phyloP scores from a whole-genome alignment of 2,113 vertebrate species.

The Pitta sordida region DNA sequence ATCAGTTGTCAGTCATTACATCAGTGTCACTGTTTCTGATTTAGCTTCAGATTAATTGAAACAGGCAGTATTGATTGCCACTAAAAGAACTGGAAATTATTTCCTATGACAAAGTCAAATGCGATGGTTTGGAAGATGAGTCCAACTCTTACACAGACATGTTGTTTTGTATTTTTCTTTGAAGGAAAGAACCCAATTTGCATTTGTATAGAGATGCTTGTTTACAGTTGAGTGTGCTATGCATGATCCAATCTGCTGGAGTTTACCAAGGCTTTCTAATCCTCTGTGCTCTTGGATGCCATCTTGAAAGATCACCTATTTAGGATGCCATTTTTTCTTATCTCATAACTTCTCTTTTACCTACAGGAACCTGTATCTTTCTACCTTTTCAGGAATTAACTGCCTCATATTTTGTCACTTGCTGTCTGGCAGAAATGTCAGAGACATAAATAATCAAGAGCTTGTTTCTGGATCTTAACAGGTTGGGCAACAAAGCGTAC shows the following conservation, averaged over 20 bases:
- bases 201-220: neutral
- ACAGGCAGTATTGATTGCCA: neutral
- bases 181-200: neutral
- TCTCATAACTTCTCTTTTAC: neutral
- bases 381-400: neutral
- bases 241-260: neutral
- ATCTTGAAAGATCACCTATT: neutral
- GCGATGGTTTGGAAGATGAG: neutral
- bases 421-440: neutral
- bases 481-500: neutral
- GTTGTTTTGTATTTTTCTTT: neutral
- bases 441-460: neutral
- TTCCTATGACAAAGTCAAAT: neutral
- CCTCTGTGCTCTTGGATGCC: neutral
- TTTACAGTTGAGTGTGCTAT: neutral
- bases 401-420: neutral
- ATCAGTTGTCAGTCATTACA: neutral
- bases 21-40: neutral
- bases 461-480: neutral
- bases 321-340: neutral
- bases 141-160: neutral
- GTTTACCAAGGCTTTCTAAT: neutral
- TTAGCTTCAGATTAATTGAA: constrained; percentile 14
- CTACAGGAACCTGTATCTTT: neutral
- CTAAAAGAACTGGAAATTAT: neutral